Conservation (phyloP, 2,113 vertebrate species). For the Lepus americanus region DNA sequence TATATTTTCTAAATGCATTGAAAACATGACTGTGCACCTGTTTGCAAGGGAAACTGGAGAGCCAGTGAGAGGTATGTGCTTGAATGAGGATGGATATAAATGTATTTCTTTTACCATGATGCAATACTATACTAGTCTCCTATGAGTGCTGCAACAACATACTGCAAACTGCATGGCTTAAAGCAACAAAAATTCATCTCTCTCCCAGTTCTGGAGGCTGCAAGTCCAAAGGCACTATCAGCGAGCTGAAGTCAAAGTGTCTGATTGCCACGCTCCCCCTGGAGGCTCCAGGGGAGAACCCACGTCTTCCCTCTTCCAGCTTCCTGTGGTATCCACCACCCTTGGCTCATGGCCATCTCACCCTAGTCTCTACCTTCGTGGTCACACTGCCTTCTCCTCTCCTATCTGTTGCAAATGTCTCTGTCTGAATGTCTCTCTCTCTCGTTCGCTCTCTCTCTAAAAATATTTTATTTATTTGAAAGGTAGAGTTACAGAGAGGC, state of each 20-base stretch:
- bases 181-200: no score
- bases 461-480: no score
- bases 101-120: neutral
- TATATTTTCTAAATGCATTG: neutral
- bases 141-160: neutral
- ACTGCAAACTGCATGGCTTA: neutral
- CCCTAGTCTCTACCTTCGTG: neutral
- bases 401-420: neutral
- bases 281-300: neutral
- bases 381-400: neutral
- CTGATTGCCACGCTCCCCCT: neutral
- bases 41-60: neutral
- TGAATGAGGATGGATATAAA: neutral
- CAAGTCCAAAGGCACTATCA: neutral
- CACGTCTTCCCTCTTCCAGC: neutral
- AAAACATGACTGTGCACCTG: neutral
- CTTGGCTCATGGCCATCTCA: neutral
- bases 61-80: neutral
- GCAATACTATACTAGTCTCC: neutral
- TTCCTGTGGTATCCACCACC: neutral
- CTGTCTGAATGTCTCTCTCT: no score
- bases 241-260: neutral
- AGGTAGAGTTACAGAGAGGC: no score
- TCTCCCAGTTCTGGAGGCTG: neutral
- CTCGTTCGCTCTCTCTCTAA: no score